Conservation (phyloP, 2,888 invertebrate genomes). For the Campoplex capitator region DNA sequence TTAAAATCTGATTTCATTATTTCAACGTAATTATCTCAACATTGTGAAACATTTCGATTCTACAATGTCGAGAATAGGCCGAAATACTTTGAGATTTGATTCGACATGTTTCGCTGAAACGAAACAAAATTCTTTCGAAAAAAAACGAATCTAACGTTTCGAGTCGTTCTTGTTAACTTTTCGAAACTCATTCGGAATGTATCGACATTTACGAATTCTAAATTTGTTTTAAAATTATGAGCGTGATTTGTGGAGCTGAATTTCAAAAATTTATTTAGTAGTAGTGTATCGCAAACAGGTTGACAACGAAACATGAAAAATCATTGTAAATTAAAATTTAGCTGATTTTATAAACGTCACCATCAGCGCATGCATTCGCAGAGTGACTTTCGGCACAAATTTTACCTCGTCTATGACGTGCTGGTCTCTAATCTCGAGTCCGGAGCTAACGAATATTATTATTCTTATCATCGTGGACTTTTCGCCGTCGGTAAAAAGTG, state of each 20-base stretch:
- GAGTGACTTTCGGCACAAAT: background rate
- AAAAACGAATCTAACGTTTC: background rate
- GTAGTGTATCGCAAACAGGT: background rate
- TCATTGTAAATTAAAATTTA: background rate
- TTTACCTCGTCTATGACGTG: background rate
- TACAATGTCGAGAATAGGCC: background rate
- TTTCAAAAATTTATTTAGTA: background rate
- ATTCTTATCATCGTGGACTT: constrained; percentile 14
- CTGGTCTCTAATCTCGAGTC: background rate
- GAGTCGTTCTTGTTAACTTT: background rate
- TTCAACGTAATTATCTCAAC: background rate
- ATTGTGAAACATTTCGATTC: background rate
- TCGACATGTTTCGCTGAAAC: background rate
- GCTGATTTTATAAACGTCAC: background rate
- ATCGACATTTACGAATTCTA: background rate
- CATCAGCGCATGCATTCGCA: background rate
- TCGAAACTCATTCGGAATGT: background rate
- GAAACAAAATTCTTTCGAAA: background rate
- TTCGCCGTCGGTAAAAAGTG: constrained; percentile 29
- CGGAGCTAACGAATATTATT: background rate
- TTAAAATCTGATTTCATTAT: background rate
- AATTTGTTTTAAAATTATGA: background rate
- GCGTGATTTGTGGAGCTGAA: background rate
- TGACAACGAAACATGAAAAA: background rate
- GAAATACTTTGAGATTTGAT: background rate